Base-by-base conservation (phyloP, 2,797 vertebrate genomes). In the Vultur gryphus region DNA sequence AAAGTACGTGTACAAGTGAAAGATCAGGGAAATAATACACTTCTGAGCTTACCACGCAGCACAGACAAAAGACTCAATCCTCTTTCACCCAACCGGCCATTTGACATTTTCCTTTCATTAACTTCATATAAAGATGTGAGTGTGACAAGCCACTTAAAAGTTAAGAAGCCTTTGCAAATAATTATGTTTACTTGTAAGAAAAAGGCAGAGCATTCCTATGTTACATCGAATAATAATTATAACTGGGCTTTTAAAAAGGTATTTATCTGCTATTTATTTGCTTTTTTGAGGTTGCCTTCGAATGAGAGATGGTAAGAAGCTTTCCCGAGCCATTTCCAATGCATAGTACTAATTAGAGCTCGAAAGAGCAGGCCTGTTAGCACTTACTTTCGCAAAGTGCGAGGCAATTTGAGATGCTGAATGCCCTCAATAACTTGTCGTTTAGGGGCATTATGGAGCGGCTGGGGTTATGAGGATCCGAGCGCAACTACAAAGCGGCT, bases 111-210 rank as follows among this genome's bases (percentile, higher is more conserved):
- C 33, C 23, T 77, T 85, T 67, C 51, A 66, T 82, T 57, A 83
- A 54, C 16, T 62, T 72, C 10, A 0, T 13, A 49, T 37, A n/a
- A 87, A 85, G 59, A 24, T 1, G 18, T 73, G 82, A 31, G 35
- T 78, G 44, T 59, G 35, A 73, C n/a, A 65, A 84, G 29, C 35
- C 31, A 7, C 44, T 94, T 83, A 33, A 41, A 64, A 82, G 59
- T 78, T 94, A 67, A 73, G 67, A 87, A 87, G 35, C 29, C 20
- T 87, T 89, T 69, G 57, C 41, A 81, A 91, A 49, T 76, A 41
- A 87, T 65, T 72, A 15, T 17, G 12, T 57, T 93, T 80, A 21
- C 48, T 71, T 75, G 76, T 37, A 69, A 61, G 83, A 84, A 87
- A 41, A 15, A 66, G 44, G 75, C 41, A 66, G 67, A 61, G 6